A percentile compares a stretch with the other conserved stretches of the same genome.
phyloP scores from a whole-genome alignment of 1,140 invertebrate genomes.

The Drosophila neocordata region DNA sequence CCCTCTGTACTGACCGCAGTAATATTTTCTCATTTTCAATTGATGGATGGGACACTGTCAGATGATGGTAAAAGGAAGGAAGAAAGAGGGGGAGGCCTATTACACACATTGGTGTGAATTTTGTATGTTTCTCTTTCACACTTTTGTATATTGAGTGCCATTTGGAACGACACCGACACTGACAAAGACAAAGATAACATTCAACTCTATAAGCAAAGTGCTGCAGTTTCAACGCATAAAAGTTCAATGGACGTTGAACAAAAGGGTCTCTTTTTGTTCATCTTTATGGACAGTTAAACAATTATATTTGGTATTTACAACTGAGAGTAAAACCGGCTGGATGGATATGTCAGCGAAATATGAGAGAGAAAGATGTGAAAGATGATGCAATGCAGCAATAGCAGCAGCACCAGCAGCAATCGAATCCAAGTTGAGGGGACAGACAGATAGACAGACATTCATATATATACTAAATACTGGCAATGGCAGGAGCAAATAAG shows the following conservation, averaged over 20 bases:
- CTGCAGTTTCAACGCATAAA: constrained; percentile 18
- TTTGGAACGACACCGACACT: constrained; percentile 1
- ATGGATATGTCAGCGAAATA: constrained; percentile 45
- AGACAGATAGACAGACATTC: neutral
- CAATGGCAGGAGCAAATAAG: constrained; percentile 47
- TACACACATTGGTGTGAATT: constrained; percentile 72
- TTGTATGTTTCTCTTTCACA: constrained; percentile 36
- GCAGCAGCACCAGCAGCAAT: too few relatives aligned
- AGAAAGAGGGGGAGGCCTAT: constrained; percentile 21
- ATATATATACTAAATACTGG: constrained; percentile 11
- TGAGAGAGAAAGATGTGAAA: constrained; percentile 38
- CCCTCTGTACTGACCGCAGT: constrained; percentile 34
- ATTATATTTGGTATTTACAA: constrained; percentile 80
- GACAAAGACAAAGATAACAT: too few relatives aligned
- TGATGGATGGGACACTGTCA: constrained; percentile 56
- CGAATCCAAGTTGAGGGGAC: too few relatives aligned
- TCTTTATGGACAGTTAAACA: constrained; percentile 77
- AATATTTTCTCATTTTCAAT: constrained; percentile 32
- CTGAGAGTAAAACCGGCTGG: constrained; percentile 30
- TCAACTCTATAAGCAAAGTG: neutral
- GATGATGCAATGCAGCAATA: neutral
- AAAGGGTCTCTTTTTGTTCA: constrained; percentile 75
- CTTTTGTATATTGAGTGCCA: constrained; percentile 49
- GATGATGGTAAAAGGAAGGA: too few relatives aligned
- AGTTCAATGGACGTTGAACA: constrained; percentile 68